Conservation (phyloP, 1,140 invertebrate genomes). For the Cydia amplana region DNA sequence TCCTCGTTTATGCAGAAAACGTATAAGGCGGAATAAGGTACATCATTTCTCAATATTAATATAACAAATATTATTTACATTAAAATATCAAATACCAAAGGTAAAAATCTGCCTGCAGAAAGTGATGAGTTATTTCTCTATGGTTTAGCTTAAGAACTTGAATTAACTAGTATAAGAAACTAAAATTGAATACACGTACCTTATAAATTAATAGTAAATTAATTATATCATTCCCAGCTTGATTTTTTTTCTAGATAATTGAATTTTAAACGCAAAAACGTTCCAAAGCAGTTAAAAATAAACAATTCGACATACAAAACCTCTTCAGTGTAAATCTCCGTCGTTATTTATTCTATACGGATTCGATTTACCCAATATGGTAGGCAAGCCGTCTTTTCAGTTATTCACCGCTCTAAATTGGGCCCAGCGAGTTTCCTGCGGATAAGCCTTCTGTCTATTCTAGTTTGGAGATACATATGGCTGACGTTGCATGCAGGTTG, state of each 20-base stretch:
- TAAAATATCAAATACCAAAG: no score
- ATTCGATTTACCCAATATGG: slow-evolving; percentile 8
- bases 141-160: no score
- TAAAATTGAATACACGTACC: no score
- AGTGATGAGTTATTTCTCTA: no score
- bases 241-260: no score
- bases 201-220: no score
- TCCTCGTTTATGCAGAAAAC: background rate
- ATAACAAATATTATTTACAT: no score
- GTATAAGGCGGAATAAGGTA: background rate
- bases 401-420: slow-evolving; percentile 15
- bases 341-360: background rate
- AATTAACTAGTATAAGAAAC: no score
- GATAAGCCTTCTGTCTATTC: slow-evolving; percentile 1
- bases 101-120: no score
- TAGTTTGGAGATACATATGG: background rate
- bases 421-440: background rate
- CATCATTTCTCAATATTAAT: no score
- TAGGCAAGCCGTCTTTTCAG: slow-evolving; percentile 3
- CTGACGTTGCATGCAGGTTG: background rate
- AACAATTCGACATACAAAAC: background rate
- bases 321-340: background rate
- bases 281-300: background rate
- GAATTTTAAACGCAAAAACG: background rate
- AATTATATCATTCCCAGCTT: no score